phyloP scores from a whole-genome alignment of 2,113 vertebrate genomes.

The Naja naja region DNA sequence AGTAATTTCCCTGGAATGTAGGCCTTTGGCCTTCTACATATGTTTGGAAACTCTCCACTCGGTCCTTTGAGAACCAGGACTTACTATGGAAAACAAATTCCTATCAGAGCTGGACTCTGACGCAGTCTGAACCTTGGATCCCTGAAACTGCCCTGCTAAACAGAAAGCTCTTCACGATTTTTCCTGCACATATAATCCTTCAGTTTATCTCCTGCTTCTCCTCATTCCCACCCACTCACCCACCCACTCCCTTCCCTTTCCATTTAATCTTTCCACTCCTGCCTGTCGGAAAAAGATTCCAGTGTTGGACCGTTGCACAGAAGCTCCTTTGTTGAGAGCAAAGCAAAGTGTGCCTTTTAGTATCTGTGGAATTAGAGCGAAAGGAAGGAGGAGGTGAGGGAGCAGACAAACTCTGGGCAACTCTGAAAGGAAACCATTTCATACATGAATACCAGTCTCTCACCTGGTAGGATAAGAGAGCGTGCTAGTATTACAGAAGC shows the following conservation, averaged over 20 bases:
- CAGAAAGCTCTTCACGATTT: background rate
- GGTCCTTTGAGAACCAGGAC: background rate
- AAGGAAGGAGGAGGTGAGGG: background rate
- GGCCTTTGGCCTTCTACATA: background rate
- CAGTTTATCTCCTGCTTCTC: background rate
- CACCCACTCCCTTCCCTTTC: background rate
- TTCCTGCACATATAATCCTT: background rate
- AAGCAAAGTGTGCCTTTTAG: constrained; percentile 20
- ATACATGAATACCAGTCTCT: constrained; percentile 52
- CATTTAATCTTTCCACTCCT: constrained; percentile 34
- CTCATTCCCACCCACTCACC: background rate
- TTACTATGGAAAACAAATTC: background rate
- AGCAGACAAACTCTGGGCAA: constrained; percentile 41
- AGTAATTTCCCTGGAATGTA: background rate
- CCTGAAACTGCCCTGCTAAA: background rate
- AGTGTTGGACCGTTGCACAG: constrained; percentile 44
- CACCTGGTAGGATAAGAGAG: background rate
- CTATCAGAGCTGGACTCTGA: background rate
- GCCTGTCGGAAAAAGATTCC: constrained; percentile 35
- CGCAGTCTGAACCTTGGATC: background rate
- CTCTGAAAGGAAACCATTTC: constrained; percentile 44
- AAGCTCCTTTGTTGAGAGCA: constrained; percentile 17
- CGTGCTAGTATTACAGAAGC: background rate
- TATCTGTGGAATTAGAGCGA: constrained; percentile 33
- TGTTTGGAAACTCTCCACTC: background rate